These are phyloP conservation scores for Dinoponera quadriceps DNA, from an alignment of 1,140 invertebrate genomes.

Conservation along the genomic window DNA sequence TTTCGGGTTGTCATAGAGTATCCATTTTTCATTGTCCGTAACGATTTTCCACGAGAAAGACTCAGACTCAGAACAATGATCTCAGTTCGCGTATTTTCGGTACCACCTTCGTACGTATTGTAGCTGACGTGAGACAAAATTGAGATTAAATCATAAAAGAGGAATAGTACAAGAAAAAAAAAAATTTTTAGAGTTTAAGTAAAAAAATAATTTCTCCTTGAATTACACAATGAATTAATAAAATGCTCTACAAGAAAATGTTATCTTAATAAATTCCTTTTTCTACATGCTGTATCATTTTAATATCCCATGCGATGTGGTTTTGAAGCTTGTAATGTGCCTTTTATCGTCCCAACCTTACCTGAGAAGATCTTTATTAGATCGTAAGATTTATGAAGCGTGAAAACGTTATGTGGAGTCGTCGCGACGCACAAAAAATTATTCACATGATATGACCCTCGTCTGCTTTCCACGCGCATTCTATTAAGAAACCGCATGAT, in stretches of 20 bases:
- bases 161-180: no score
- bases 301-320: background rate
- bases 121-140: background rate
- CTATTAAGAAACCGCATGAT: constrained; percentile 15
- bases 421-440: constrained; percentile 36
- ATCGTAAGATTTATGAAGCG: constrained; percentile 18
- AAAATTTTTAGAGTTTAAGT: constrained; percentile 11
- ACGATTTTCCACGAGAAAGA: no score
- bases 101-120: no score
- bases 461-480: background rate
- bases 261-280: background rate
- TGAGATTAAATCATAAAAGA: background rate
- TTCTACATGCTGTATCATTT: background rate
- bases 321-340: constrained; percentile 4
- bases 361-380: constrained; percentile 13
- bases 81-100: no score
- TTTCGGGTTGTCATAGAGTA: no score
- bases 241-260: no score
- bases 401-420: background rate
- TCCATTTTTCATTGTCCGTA: no score
- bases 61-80: no score
- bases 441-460: constrained; percentile 2
- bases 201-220: no score
- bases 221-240: no score
- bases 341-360: background rate